These are phyloP conservation scores for Hyperopisus bebe DNA, from an alignment of 2,113 vertebrate genomes.

Conservation along the genomic window DNA sequence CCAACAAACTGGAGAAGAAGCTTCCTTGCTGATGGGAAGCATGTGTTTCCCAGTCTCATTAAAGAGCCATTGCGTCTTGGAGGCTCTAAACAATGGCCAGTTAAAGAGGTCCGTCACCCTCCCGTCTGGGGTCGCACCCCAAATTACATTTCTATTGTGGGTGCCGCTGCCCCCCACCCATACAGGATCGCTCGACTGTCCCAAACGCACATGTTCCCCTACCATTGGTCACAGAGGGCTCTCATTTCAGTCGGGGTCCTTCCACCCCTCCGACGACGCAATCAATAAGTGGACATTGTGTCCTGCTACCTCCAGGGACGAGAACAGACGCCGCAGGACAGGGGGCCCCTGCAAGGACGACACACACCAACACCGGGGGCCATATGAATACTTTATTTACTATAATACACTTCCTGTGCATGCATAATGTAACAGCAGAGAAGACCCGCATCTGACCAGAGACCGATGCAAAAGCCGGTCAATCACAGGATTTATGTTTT, in stretches of 20 bases:
- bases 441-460: neutral
- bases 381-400: conserved; percentile 31
- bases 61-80: conserved; percentile 43
- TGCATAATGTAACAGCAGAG: conserved; percentile 5
- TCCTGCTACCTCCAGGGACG: conserved; percentile 28
- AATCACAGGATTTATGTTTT: neutral
- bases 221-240: conserved; percentile 44
- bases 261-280: conserved; percentile 33
- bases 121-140: neutral
- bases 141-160: conserved; percentile 17
- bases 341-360: neutral
- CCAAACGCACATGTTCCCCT: conserved; percentile 44
- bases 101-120: conserved; percentile 20
- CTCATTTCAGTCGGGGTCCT: conserved; percentile 14
- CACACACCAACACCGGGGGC: neutral
- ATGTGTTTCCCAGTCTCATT: conserved; percentile 48
- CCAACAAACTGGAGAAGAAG: conserved; percentile 31
- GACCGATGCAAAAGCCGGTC: neutral
- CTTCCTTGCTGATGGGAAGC: conserved; percentile 39
- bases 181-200: conserved; percentile 46
- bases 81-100: conserved; percentile 44
- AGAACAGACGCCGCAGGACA: conserved; percentile 8
- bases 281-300: conserved; percentile 64
- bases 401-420: conserved; percentile 18
- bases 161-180: conserved; percentile 30